Evolutionary conservation across 30 jellyfish, hydroid and myxozoan species (phyloP), one percentile per base, ranked within the genome.

Genomic region (Mastigias papua): DNA sequence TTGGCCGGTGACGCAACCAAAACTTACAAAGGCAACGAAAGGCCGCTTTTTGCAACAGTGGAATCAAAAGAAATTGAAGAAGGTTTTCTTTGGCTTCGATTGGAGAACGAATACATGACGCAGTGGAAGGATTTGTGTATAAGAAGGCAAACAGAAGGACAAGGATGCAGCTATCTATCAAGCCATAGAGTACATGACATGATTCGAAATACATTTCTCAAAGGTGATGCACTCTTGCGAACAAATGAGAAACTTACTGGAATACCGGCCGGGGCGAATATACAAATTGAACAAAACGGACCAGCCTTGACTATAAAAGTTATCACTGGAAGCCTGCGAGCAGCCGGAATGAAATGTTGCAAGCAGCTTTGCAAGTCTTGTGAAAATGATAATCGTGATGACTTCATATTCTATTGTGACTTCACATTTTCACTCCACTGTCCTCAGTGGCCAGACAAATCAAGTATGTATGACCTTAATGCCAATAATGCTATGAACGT

Each of bases 1-100:
- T 26, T 60, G 78, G 89, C 33, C 16, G 89, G 78, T 16, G 79
- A 78, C 7, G 67, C 65, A 58, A 75, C 31, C 15, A 32, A 8
- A 26, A 29, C 35, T 26, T 76, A 76, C 28, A 19, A 27, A 10
- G 75, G 75, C 22, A 76, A 48, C 26, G 87, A 76, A 60, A 78
- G 25, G 34, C 89, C 89, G 6, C 65, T 78, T 11, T 78, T 78
- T 61, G 63, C 66, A 30, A 26, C 30, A 4, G 78, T 78, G 78
- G 89, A 78, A 79, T 60, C 89, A 15, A 51, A 57, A 13, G 70
- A 27, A n/a, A 78, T 61, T 25, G 67, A 35, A 13, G 31, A 34
- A 2, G 89, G 89, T 20, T 78, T 51, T 50, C 79, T 86, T 29
- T 86, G 95, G 95, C 80, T 86, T 28, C 60, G 78, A 60, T 75